These are phyloP conservation scores for Drosophila paranaensis DNA, from an alignment of 2,888 invertebrate species.

Conservation along the genomic window DNA sequence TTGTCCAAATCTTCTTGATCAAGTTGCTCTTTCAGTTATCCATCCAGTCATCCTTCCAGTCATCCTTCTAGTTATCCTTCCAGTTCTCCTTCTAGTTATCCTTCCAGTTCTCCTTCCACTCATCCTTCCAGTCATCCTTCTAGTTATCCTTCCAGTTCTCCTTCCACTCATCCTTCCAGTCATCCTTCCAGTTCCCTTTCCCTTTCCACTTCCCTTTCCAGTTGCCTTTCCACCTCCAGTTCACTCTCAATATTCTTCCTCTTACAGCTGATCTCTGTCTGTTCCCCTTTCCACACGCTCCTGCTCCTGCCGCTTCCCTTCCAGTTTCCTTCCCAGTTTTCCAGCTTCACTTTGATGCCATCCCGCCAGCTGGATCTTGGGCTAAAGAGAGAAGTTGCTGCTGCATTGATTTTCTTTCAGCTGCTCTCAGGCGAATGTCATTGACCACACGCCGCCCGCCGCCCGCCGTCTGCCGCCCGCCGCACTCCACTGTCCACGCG, in stretches of 20 bases:
- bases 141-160: neutral
- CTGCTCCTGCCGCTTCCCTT: neutral
- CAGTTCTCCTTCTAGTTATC: neutral
- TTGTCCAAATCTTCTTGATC: too few species aligned
- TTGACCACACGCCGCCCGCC: constrained; percentile 59
- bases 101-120: neutral
- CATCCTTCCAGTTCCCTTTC: neutral
- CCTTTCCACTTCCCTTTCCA: neutral
- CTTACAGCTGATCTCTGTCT: too few species aligned
- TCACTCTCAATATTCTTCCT: too few species aligned
- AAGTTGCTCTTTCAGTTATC: neutral
- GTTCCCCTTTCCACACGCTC: neutral
- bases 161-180: neutral
- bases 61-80: too few species aligned
- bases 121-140: neutral
- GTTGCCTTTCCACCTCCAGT: neutral
- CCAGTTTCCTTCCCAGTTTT: neutral
- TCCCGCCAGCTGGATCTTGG: constrained; percentile 7
- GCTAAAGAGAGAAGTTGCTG: constrained; percentile 25
- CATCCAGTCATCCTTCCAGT: neutral
- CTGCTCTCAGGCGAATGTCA: constrained; percentile 64
- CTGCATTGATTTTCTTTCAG: constrained; percentile 59
- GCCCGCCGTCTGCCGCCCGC: constrained; percentile 25
- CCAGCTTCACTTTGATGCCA: neutral
- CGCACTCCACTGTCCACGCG: constrained; percentile 35